Evolutionary conservation across 2,113 vertebrate species (phyloP).

Genomic region (Zosterops hypoxanthus): DNA sequence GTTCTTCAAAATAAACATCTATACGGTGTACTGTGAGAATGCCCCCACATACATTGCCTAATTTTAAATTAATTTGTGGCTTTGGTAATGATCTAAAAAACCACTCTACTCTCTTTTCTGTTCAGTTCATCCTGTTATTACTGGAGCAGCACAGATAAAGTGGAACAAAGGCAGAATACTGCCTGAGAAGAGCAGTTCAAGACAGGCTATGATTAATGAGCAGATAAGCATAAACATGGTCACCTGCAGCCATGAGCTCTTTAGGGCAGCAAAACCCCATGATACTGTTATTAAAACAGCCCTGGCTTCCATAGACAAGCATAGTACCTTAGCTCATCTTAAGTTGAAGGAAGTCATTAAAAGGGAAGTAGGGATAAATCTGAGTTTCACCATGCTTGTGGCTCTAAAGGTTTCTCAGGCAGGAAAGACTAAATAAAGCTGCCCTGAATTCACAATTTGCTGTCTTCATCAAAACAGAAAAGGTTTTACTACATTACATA

Average conservation of each 20-base stretch:
- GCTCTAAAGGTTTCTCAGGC: background rate
- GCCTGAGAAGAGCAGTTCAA: background rate
- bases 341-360: background rate
- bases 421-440: background rate
- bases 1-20: background rate
- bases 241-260: background rate
- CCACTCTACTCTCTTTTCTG: background rate
- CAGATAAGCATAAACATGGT: slow-evolving; percentile 30
- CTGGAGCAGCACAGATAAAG: background rate
- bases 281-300: background rate
- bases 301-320: background rate
- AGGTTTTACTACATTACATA: background rate
- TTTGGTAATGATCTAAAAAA: background rate
- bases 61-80: background rate
- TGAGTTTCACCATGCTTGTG: background rate
- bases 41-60: background rate
- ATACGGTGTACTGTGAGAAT: background rate
- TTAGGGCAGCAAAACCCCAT: background rate
- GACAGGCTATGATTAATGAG: background rate
- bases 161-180: background rate
- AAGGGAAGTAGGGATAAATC: background rate
- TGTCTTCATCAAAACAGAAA: background rate
- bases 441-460: background rate
- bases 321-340: background rate
- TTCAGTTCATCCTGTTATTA: background rate